Base-by-base conservation (phyloP, 2,113 vertebrate species). In the Agelaius tricolor region DNA sequence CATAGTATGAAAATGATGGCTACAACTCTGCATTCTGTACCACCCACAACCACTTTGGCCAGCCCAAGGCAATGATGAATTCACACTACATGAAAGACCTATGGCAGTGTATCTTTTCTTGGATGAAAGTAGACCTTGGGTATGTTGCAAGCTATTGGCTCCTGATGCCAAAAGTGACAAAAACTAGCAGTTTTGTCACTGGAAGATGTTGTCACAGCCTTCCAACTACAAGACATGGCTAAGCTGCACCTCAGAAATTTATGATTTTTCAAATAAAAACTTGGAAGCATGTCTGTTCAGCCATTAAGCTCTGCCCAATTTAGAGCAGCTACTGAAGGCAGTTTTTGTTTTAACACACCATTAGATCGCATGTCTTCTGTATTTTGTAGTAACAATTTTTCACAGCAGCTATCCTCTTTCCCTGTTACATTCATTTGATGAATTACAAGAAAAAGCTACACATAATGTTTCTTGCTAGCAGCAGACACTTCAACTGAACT, bases 321-420 rank as follows among this genome's bases (percentile, higher is more conserved):
- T 86, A 93, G 68, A 94, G 74, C 51, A 80, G 55, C 72, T 67
- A 75, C 1, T 44, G 76, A 78, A 71, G 27, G 76, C 52, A 87
- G 84, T 84, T 95, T 95, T 87, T 77, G 61, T 54, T 91, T 74
- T 65, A 94, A 59, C 39, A 63, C 33, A 55, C 65, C 3, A 2
- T 72, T 62, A 84, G 59, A 59, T 67, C 6, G 66, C 55, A 57
- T 19, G 58, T 74, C 82, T 88, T 86, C 75, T 19, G 10, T 88
- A 83, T 86, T 90, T 77, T 90, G 65, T 51, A 84, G 75, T 74
- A 93, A 71, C 43, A 90, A 23, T 61, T 90, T 94, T 86, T 65
- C 61, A 47, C 69, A 90, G 84, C 31, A 88, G 66, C 31, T 59
- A 47, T 37, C 28, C 22, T 62, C 52, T 71, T 92, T 44, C 43